These are phyloP conservation scores for Rotaria socialis DNA, from an alignment of 2,888 invertebrate genomes.

Conservation along the genomic window DNA sequence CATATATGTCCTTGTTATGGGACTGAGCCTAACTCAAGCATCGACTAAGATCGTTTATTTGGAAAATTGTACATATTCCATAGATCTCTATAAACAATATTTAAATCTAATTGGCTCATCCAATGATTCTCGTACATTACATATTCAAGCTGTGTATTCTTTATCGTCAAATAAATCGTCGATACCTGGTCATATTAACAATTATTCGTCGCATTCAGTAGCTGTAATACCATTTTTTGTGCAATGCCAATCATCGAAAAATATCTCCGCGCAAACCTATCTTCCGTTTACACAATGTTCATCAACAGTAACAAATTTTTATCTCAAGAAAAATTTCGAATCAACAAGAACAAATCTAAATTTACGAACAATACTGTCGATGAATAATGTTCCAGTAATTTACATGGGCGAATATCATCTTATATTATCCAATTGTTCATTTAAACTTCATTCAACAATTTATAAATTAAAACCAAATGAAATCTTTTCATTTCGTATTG, in stretches of 20 bases:
- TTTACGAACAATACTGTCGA: not conserved
- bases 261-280: not conserved
- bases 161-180: not conserved
- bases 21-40: not conserved
- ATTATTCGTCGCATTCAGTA: not conserved
- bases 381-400: not conserved
- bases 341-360: not conserved
- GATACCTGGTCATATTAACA: not conserved
- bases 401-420: not conserved
- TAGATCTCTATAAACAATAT: conserved; percentile 13
- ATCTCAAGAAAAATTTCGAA: not conserved
- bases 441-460: not conserved
- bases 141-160: not conserved
- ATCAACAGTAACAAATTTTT: not conserved
- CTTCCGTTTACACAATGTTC: conserved; percentile 4
- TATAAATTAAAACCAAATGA: not conserved
- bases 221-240: conserved; percentile 1
- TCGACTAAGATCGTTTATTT: not conserved
- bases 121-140: conserved; percentile 6
- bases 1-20: not conserved
- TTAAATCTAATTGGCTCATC: not conserved
- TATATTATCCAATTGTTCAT: conserved; percentile 9
- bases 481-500: not conserved
- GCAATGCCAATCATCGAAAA: not conserved
- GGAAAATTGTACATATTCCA: not conserved